Base-by-base conservation (phyloP, 2,888 invertebrate genomes). In the Cantharis flavilabris region DNA sequence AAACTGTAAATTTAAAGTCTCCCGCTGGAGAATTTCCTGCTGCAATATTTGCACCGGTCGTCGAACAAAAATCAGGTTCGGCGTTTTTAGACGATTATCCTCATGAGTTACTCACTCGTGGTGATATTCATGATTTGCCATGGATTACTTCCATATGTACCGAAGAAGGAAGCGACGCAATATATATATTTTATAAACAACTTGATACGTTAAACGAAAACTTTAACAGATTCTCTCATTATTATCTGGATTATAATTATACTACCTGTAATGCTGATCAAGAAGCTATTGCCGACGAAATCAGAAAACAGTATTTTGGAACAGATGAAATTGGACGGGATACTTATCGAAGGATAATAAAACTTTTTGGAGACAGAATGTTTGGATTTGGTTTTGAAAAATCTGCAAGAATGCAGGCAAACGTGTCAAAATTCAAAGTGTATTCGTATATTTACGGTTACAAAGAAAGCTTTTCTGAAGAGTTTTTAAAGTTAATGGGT, bases 41-140 rank as follows among this genome's bases (percentile, higher is more conserved):
- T 20, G 80, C 83, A 4, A 82, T 82, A 0, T 86, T 87, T 71
- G 85, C 84, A 5, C 86, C 86, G 7, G 84, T 84, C 9, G 78
- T 86, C 9, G 86, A 86, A 71, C 88, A 86, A 70, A 84, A 87
- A 3, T 86, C 90, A 0, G 2, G 18, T 5, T 89, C 91, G 13
- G 90, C 93, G 0, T 95, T 95, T 87, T 87, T 96, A 1, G 89
- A 89, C 1, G 90, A 92, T 76, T 89, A 92, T 71, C 95, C 95
- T 0, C 90, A 90, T 81, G 90, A 91, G 62, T 89, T 93, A 0
- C 89, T 94, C 71, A 88, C 89, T 5, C 93, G 93, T 0, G 88
- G 90, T 23, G 18, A 65, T 9, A 91, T 92, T 82, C 89, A 91
- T n/a, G 90, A 92, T 77, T 84, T 93, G 3, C 95, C 95, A 0